Percentiles rank a stretch among this genome's conserved stretches.
These are phyloP conservation scores for Origma solitaria DNA, from an alignment of 2,113 vertebrate genomes.

Conservation along the genomic window DNA sequence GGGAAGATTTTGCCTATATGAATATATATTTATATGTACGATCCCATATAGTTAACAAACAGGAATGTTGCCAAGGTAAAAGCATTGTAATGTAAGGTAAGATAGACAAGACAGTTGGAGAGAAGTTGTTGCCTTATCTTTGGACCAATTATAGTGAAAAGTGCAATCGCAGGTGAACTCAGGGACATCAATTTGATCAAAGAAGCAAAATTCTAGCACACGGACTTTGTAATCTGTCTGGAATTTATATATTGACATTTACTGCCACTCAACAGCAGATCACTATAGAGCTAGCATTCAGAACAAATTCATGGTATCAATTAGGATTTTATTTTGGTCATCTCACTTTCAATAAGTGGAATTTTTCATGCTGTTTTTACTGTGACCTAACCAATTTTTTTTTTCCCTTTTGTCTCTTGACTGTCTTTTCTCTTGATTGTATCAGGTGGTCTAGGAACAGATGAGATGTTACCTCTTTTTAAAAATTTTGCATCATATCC, in stretches of 20 bases:
- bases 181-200: neutral
- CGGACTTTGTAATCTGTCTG: neutral
- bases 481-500: neutral
- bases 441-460: neutral
- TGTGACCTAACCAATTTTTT: neutral
- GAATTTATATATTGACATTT: neutral
- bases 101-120: neutral
- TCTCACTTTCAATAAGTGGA: neutral
- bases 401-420: neutral
- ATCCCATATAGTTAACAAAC: neutral
- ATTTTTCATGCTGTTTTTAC: neutral
- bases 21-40: neutral
- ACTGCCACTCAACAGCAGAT: neutral
- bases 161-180: neutral
- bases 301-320: neutral
- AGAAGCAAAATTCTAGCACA: neutral
- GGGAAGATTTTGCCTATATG: neutral
- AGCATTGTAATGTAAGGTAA: neutral
- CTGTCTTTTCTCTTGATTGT: neutral
- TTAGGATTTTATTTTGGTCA: neutral
- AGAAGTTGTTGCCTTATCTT: neutral
- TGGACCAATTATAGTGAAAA: neutral
- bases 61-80: neutral
- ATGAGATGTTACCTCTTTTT: neutral
- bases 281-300: neutral